Conservation (phyloP, 2,113 vertebrate genomes). For the Datnioides undecimradiatus region DNA sequence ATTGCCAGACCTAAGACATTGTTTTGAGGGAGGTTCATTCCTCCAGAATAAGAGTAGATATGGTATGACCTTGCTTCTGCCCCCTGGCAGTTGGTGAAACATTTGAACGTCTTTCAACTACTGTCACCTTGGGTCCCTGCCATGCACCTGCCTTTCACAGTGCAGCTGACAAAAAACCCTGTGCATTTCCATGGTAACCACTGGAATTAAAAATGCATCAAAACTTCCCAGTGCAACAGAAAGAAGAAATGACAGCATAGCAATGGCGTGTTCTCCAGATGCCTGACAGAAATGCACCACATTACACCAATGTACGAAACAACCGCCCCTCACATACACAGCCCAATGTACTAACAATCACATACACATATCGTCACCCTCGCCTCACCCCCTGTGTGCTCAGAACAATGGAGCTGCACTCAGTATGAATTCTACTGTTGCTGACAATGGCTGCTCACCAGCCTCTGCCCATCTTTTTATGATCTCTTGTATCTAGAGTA, state of each 20-base stretch:
- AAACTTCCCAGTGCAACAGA: conserved; percentile 66
- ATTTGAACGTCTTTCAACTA: conserved; percentile 76
- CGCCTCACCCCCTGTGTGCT: conserved; percentile 42
- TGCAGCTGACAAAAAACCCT: conserved; percentile 40
- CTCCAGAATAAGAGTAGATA: conserved; percentile 50
- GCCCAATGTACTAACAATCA: conserved; percentile 51
- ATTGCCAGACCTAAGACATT: conserved; percentile 2
- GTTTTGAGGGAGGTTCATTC: conserved; percentile 31
- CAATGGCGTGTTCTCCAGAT: conserved; percentile 47
- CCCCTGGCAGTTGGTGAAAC: conserved; percentile 60
- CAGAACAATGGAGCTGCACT: conserved; percentile 73
- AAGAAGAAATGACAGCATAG: conserved; percentile 65
- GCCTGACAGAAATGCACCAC: conserved; percentile 70
- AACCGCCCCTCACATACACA: conserved; percentile 33
- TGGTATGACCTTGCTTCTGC: conserved; percentile 70
- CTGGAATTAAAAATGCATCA: conserved; percentile 81
- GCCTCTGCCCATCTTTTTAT: conserved; percentile 70
- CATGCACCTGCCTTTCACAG: conserved; percentile 72
- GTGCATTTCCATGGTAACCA: conserved; percentile 78
- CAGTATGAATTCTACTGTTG: conserved; percentile 74
- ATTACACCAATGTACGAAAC: conserved; percentile 54
- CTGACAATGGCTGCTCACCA: conserved; percentile 71
- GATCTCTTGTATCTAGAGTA: conserved; percentile 64
- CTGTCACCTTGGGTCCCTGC: conserved; percentile 74
- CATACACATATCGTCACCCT: conserved; percentile 55